Evolutionary conservation across 2,888 invertebrate species (phyloP).

Genomic region (Leucophenga montana): DNA sequence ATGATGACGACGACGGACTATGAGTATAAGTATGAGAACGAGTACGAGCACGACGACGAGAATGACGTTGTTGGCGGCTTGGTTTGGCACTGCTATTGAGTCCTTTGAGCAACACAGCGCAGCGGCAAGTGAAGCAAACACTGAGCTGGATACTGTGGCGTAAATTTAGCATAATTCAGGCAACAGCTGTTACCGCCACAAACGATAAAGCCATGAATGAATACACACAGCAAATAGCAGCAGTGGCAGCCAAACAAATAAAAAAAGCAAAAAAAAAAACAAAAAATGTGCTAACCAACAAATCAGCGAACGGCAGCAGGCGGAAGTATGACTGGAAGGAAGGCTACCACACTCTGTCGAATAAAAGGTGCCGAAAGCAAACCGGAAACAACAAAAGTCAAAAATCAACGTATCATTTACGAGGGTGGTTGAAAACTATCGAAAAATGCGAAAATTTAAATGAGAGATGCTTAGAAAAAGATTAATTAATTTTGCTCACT

Average conservation of each 20-base stretch:
- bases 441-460: no score
- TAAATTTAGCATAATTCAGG: slow-evolving; percentile 63
- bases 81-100: no score
- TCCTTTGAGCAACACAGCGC: no score
- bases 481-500: no score
- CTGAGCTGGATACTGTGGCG: slow-evolving; percentile 46
- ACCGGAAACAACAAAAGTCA: slow-evolving; percentile 21
- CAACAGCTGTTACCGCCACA: slow-evolving; percentile 67
- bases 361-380: slow-evolving; percentile 17
- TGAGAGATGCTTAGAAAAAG: no score
- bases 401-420: slow-evolving; percentile 18
- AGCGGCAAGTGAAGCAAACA: not conserved
- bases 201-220: slow-evolving; percentile 65
- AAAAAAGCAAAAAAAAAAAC: slow-evolving; percentile 1
- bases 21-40: not conserved
- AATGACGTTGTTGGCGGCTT: no score
- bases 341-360: not conserved
- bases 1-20: not conserved
- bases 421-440: no score
- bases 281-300: slow-evolving; percentile 12
- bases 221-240: slow-evolving; percentile 41
- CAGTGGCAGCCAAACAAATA: slow-evolving; percentile 24
- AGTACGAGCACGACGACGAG: not conserved
- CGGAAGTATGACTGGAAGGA: not conserved
- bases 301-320: not conserved